phyloP scores from a whole-genome alignment of 1,140 invertebrate genomes.

The Drosophila pectinifera region DNA sequence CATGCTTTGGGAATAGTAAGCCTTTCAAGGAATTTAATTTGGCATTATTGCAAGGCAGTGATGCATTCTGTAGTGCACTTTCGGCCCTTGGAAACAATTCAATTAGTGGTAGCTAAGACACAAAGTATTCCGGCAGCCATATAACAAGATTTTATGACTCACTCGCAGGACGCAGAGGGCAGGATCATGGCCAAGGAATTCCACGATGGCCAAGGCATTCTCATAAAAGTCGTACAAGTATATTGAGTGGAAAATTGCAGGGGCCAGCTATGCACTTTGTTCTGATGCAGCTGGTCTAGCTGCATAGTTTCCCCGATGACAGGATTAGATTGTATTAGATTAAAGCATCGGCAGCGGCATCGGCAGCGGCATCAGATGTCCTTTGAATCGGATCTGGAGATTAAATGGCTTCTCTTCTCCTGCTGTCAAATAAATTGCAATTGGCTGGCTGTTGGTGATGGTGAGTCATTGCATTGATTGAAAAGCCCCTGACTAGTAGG shows the following conservation, averaged over 20 bases:
- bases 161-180: conserved; percentile 17
- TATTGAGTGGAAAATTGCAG: conserved; percentile 70
- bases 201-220: conserved; percentile 22
- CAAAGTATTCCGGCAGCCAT: conserved; percentile 53
- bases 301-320: neutral
- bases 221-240: conserved; percentile 59
- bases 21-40: conserved; percentile 22
- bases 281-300: conserved; percentile 33
- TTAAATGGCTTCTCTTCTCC: conserved; percentile 22
- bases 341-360: conserved; percentile 14
- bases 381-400: conserved; percentile 7
- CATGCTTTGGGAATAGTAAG: conserved; percentile 5
- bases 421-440: conserved; percentile 30
- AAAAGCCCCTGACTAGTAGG: conserved; percentile 12
- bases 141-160: conserved; percentile 69
- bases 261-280: conserved; percentile 52
- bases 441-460: conserved; percentile 4
- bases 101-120: conserved; percentile 57
- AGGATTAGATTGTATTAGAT: conserved; percentile 53
- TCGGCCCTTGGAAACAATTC: conserved; percentile 56
- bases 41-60: conserved; percentile 8
- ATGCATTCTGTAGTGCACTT: conserved; percentile 23
- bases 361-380: conserved; percentile 17
- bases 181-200: conserved; percentile 24
- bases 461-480: conserved; percentile 29